A percentile compares a stretch with the other conserved stretches of the same genome.
phyloP scores from a whole-genome alignment of 2,888 invertebrate genomes.

The Drosophila merina region DNA sequence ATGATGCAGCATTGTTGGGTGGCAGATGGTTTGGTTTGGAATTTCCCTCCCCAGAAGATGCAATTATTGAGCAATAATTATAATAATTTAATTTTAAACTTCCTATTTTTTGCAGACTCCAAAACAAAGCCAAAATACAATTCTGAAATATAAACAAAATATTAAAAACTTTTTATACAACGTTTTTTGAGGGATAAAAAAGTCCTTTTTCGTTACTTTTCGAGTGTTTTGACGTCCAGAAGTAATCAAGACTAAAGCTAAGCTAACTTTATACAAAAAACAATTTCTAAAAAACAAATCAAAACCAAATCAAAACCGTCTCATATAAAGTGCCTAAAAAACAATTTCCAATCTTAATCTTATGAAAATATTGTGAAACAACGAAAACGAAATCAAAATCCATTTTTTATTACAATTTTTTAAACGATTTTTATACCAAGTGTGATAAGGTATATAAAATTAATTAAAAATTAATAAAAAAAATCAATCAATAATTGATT shows the following conservation, averaged over 20 bases:
- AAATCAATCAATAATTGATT: not conserved
- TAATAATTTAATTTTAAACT: not conserved
- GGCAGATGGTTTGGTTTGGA: conserved; percentile 24
- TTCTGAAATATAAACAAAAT: conserved; percentile 26
- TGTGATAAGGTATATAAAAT: conserved; percentile 56
- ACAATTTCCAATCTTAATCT: conserved; percentile 35
- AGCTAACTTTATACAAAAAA: conserved; percentile 30
- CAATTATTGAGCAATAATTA: not conserved
- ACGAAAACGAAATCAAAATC: conserved; percentile 31
- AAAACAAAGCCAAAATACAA: conserved; percentile 50
- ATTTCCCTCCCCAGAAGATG: conserved; percentile 20
- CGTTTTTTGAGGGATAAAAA: conserved; percentile 3
- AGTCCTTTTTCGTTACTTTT: conserved; percentile 7
- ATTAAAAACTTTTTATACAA: conserved; percentile 4
- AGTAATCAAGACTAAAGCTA: conserved; percentile 27
- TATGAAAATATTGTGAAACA: conserved; percentile 38
- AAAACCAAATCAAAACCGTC: conserved; percentile 74
- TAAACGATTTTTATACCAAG: conserved; percentile 26
- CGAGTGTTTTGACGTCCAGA: conserved; percentile 17
- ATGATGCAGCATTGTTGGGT: conserved; percentile 41
- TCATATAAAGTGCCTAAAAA: conserved; percentile 71
- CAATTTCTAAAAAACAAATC: conserved; percentile 60
- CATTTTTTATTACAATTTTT: conserved; percentile 7
- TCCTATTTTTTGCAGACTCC: conserved; percentile 36
- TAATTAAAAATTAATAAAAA: not conserved